Evolutionary conservation across 2,797 vertebrate genomes (phyloP).

Genomic region (Acestrorhynchus altus): DNA sequence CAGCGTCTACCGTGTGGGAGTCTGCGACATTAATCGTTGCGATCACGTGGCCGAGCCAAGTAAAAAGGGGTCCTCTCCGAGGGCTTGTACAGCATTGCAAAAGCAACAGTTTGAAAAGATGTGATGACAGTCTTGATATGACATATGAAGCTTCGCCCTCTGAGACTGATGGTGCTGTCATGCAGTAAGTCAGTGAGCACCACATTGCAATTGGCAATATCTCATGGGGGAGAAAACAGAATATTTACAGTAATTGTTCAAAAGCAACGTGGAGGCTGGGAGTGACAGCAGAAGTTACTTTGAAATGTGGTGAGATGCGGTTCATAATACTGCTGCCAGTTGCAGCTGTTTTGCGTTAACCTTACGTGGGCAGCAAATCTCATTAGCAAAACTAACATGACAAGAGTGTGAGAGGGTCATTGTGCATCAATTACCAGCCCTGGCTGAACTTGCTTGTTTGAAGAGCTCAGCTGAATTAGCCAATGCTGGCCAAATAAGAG

Average conservation of each 20-base stretch:
- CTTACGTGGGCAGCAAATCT: conserved; percentile 6
- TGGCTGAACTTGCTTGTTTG: conserved; percentile 1
- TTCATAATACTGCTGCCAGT: neutral
- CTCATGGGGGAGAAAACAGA: neutral
- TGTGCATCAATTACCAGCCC: neutral
- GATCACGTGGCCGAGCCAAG: neutral
- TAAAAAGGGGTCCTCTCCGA: neutral
- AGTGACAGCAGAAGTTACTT: neutral
- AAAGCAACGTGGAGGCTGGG: neutral
- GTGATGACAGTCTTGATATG: conserved; percentile 13
- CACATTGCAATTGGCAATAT: neutral
- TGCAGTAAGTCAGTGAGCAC: neutral
- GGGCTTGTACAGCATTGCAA: neutral
- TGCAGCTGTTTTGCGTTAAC: neutral
- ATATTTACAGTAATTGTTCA: neutral
- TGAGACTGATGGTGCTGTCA: conserved; percentile 1
- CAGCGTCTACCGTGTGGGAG: neutral
- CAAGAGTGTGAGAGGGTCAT: conserved; percentile 10
- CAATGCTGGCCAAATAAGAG: neutral
- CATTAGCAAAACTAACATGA: conserved; percentile 22
- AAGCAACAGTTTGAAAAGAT: neutral
- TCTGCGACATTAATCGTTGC: neutral
- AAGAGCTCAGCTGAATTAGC: neutral
- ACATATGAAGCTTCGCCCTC: neutral
- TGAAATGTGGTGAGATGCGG: neutral